These are phyloP conservation scores for Erannis defoliaria DNA, from an alignment of 2,888 invertebrate species.

Conservation along the genomic window DNA sequence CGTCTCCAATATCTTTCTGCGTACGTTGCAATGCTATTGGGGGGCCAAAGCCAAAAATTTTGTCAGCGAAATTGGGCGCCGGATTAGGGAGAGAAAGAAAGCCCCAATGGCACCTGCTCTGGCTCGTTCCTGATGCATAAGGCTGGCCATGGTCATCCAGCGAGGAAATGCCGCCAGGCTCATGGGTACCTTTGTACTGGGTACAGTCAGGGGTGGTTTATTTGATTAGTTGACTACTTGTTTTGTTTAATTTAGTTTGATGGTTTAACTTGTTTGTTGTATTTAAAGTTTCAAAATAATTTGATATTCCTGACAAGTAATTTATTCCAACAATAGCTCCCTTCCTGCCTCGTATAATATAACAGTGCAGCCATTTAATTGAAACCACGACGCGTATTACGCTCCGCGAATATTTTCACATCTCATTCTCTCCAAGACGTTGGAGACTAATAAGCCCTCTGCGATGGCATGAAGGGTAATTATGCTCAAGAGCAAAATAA, in stretches of 20 bases:
- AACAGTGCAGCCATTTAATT: slow-evolving; percentile 57
- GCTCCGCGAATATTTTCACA: slow-evolving; percentile 51
- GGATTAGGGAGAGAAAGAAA: too few species aligned
- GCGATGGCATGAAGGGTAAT: slow-evolving; percentile 49
- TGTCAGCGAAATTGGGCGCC: too few species aligned
- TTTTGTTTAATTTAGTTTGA: too few species aligned
- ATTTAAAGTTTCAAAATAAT: not conserved
- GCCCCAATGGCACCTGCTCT: too few species aligned
- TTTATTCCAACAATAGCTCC: slow-evolving; percentile 20
- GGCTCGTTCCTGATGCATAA: too few species aligned
- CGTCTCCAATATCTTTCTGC: too few species aligned
- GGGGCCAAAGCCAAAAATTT: too few species aligned
- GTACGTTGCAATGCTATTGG: too few species aligned
- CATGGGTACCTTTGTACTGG: not conserved
- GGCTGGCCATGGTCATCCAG: too few species aligned
- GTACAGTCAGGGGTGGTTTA: too few species aligned
- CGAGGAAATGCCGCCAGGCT: too few species aligned
- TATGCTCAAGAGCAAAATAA: slow-evolving; percentile 38
- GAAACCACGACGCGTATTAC: slow-evolving; percentile 58
- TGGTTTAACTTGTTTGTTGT: too few species aligned
- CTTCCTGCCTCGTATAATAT: slow-evolving; percentile 32
- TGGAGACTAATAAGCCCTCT: slow-evolving; percentile 51
- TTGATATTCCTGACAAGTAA: slow-evolving; percentile 27
- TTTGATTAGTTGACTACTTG: not conserved
- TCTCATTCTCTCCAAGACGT: slow-evolving; percentile 53